Percentiles rank a stretch among this genome's conserved stretches.
phyloP scores from a whole-genome alignment of 2,888 invertebrate genomes.

The Creontiades dilutus region DNA sequence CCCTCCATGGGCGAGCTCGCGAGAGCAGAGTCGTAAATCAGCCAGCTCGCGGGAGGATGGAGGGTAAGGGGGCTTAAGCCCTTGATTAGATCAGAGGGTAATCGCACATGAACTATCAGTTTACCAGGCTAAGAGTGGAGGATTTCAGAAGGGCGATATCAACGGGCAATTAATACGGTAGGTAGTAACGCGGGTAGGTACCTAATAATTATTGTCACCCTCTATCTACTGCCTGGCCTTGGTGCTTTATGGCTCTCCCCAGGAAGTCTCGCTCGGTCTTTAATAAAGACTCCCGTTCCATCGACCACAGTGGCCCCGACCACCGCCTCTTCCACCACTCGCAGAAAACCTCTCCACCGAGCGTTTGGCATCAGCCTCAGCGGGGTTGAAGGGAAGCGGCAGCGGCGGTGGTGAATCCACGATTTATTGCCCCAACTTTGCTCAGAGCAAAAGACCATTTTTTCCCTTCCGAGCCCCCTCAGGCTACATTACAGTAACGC shows the following conservation, averaged over 20 bases:
- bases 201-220: constrained; percentile 70
- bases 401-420: not conserved
- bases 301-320: not conserved
- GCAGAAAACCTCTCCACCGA: not conserved
- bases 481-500: not conserved
- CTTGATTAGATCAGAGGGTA: constrained; percentile 71
- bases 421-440: constrained; percentile 20
- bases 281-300: constrained; percentile 57
- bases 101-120: constrained; percentile 70
- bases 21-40: constrained; percentile 58
- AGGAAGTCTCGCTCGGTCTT: constrained; percentile 62
- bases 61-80: constrained; percentile 62
- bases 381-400: not conserved
- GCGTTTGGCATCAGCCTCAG: constrained; percentile 32
- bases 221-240: constrained; percentile 55
- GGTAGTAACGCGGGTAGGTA: constrained; percentile 46
- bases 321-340: not conserved
- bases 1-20: not conserved
- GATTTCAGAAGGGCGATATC: constrained; percentile 60
- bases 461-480: not conserved
- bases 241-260: constrained; percentile 61
- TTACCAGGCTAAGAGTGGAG: constrained; percentile 34
- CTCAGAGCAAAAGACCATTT: not conserved
- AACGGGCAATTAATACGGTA: constrained; percentile 69
- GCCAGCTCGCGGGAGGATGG: constrained; percentile 23